Conservation (phyloP, 2,888 invertebrate species). For the Euzophera pinguis region DNA sequence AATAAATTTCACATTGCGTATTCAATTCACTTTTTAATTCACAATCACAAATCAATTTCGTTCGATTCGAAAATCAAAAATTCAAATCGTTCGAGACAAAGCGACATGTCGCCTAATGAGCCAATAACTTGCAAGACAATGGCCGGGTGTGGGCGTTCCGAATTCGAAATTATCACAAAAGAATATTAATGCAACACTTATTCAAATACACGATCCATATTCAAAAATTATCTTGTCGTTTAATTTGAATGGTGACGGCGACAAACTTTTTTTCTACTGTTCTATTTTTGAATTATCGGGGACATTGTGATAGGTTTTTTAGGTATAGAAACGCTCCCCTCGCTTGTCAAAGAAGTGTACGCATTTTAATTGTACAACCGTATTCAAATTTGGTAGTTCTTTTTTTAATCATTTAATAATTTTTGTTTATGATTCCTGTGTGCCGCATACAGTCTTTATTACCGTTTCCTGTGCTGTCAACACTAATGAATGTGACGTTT, state of each 20-base stretch:
- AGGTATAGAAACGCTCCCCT: conserved; percentile 46
- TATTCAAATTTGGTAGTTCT: conserved; percentile 59
- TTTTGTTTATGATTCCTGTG: conserved; percentile 64
- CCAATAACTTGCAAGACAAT: conserved; percentile 78
- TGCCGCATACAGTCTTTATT: conserved; percentile 52
- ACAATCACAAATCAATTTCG: conserved; percentile 58
- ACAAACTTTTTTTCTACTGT: conserved; percentile 48
- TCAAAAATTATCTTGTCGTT: conserved; percentile 70
- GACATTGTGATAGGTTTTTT: conserved; percentile 50
- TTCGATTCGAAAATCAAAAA: conserved; percentile 74
- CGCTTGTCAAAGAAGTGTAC: conserved; percentile 16
- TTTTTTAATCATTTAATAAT: conserved; percentile 60
- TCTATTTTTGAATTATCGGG: conserved; percentile 50
- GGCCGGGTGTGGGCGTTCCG: conserved; percentile 69
- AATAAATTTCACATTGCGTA: conserved; percentile 20
- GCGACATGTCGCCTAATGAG: conserved; percentile 74
- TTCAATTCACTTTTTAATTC: conserved; percentile 18
- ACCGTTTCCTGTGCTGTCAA: conserved; percentile 71
- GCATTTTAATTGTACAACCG: conserved; percentile 45
- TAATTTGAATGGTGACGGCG: conserved; percentile 67
- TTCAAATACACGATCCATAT: conserved; percentile 76
- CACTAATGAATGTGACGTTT: conserved; percentile 58
- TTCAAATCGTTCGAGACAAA: conserved; percentile 68
- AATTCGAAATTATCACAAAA: conserved; percentile 76
- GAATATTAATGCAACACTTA: conserved; percentile 79